A percentile compares a stretch with the other conserved stretches of the same genome.
Evolutionary conservation across 2,888 invertebrate genomes (phyloP).

Genomic region (Epirrita christyi): DNA sequence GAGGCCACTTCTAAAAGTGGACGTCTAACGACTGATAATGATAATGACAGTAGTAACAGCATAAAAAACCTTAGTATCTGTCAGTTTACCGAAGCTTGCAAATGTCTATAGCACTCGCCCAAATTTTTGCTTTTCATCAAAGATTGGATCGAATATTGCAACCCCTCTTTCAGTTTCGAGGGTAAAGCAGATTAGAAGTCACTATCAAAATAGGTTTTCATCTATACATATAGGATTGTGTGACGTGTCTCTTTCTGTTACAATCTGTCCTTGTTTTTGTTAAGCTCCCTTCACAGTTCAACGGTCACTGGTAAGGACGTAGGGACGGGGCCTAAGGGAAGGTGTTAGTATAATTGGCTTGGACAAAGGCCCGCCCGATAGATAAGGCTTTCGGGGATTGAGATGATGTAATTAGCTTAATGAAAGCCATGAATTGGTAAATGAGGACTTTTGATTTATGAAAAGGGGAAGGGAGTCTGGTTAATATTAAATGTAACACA

Average conservation of each 20-base stretch:
- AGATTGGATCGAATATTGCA: neutral
- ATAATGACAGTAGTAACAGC: no score
- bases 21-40: no score
- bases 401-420: conserved; percentile 68
- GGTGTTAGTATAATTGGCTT: conserved; percentile 64
- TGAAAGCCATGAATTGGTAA: conserved; percentile 52
- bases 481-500: neutral
- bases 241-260: conserved; percentile 9
- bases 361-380: conserved; percentile 55
- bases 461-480: neutral
- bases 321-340: conserved; percentile 41
- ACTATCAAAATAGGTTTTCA: conserved; percentile 1
- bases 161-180: neutral
- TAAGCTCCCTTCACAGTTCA: conserved; percentile 19
- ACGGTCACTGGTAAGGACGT: conserved; percentile 10
- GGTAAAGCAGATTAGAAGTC: conserved; percentile 5
- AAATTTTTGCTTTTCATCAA: neutral
- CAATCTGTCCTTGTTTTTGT: conserved; percentile 23
- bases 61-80: no score
- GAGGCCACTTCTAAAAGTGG: no score
- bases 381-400: conserved; percentile 61
- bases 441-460: conserved; percentile 39
- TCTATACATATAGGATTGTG: conserved; percentile 8
- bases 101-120: no score
- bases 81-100: no score